Conservation (phyloP, 2,797 vertebrate genomes). For the Carcharodon carcharias region DNA sequence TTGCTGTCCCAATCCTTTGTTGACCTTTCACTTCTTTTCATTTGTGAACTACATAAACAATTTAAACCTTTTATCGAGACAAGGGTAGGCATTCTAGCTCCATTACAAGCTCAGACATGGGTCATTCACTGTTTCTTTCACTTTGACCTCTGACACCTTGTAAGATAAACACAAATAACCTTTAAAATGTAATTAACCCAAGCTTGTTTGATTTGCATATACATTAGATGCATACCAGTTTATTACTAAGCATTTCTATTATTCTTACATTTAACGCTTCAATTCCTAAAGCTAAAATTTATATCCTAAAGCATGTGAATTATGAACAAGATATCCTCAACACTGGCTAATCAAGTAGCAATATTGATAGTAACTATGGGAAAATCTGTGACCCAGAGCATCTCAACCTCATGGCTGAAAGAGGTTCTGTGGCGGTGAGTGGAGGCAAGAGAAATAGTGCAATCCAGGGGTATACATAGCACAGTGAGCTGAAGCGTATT, state of each 20-base stretch:
- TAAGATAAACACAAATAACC: no score
- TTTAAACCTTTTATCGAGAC: no score
- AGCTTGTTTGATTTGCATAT: no score
- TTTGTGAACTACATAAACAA: no score
- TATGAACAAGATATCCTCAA: neutral
- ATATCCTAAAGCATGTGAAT: neutral
- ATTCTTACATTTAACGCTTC: neutral
- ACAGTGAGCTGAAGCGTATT: neutral
- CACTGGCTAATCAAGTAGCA: neutral
- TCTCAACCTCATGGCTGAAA: no score
- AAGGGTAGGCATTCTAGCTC: no score
- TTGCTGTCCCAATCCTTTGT: no score
- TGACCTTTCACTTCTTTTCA: no score
- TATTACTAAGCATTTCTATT: neutral
- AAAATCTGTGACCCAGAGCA: neutral
- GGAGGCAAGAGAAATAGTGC: neutral
- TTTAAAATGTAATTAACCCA: no score
- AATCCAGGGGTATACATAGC: neutral
- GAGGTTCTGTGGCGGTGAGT: neutral
- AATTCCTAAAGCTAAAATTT: neutral
- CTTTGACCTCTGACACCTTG: no score
- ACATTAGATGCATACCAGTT: neutral
- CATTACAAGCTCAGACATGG: no score
- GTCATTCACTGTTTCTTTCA: no score
- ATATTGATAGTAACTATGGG: neutral